Evolutionary conservation across 2,888 invertebrate genomes (phyloP).

Genomic region (Diploptera punctata): DNA sequence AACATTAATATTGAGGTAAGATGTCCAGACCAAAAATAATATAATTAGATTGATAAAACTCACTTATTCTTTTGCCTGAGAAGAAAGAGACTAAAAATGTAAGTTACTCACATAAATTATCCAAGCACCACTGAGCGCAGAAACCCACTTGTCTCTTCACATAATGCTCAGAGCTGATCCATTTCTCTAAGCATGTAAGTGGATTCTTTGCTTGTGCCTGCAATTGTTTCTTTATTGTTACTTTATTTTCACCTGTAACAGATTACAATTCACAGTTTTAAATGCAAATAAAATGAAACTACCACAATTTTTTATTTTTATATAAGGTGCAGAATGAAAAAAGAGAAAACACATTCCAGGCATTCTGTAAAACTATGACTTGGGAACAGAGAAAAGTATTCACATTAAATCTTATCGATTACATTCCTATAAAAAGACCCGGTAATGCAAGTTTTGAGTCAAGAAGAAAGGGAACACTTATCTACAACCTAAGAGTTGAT

Average conservation of each 20-base stretch:
- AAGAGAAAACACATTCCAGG: conserved; percentile 6
- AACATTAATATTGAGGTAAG: too few species aligned
- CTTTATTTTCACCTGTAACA: conserved; percentile 80
- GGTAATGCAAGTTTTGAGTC: too few species aligned
- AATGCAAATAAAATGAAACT: conserved; percentile 6
- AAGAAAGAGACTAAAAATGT: background rate
- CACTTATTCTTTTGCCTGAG: too few species aligned
- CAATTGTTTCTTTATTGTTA: conserved; percentile 73
- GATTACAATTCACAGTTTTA: too few species aligned
- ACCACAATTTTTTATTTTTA: background rate
- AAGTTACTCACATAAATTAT: conserved; percentile 79
- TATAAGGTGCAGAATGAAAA: conserved; percentile 31
- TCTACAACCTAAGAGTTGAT: too few species aligned
- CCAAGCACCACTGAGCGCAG: conserved; percentile 91
- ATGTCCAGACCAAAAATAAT: too few species aligned
- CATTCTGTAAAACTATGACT: too few species aligned
- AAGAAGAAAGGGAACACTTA: too few species aligned
- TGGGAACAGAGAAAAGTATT: too few species aligned
- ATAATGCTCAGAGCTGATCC: conserved; percentile 63
- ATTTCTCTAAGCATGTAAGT: conserved; percentile 71
- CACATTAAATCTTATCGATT: too few species aligned
- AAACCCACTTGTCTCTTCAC: conserved; percentile 87
- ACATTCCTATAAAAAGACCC: too few species aligned
- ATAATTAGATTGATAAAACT: background rate
- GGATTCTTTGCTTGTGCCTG: conserved; percentile 68